A percentile compares a stretch with the other conserved stretches of the same genome.
Evolutionary conservation across 2,113 vertebrate genomes (phyloP).

Genomic region (Pandion haliaetus): DNA sequence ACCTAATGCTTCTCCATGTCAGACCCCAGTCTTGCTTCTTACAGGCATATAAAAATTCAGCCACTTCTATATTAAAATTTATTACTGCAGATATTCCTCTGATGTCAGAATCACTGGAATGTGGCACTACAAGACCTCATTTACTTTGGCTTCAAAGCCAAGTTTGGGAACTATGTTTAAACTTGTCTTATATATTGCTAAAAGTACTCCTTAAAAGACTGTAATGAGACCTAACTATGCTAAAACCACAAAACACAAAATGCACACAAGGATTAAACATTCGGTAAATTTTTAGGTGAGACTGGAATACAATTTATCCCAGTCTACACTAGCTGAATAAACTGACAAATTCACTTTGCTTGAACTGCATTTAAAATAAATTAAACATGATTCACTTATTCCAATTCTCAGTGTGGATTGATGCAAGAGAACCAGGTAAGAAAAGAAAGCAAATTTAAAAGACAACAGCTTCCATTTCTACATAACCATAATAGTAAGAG

Average conservation of each 20-base stretch:
- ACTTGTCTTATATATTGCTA: slow-evolving; percentile 29
- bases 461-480: neutral
- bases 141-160: slow-evolving; percentile 46
- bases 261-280: neutral
- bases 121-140: slow-evolving; percentile 42
- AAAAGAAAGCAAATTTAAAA: neutral
- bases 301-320: neutral
- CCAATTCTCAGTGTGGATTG: neutral
- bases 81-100: slow-evolving; percentile 20
- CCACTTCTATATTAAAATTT: neutral
- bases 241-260: slow-evolving; percentile 29
- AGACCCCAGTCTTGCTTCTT: neutral
- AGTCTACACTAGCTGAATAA: neutral
- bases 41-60: neutral
- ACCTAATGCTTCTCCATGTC: neutral
- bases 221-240: neutral
- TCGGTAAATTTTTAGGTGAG: neutral
- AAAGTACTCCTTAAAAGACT: slow-evolving; percentile 6
- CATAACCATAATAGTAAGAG: neutral
- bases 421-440: neutral
- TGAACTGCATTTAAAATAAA: neutral
- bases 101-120: slow-evolving; percentile 61
- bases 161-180: slow-evolving; percentile 34
- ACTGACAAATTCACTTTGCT: neutral
- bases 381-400: neutral